Percentiles rank a stretch among this genome's conserved stretches.
phyloP scores from a whole-genome alignment of 2,113 vertebrate species.

The Anolis carolinensis region DNA sequence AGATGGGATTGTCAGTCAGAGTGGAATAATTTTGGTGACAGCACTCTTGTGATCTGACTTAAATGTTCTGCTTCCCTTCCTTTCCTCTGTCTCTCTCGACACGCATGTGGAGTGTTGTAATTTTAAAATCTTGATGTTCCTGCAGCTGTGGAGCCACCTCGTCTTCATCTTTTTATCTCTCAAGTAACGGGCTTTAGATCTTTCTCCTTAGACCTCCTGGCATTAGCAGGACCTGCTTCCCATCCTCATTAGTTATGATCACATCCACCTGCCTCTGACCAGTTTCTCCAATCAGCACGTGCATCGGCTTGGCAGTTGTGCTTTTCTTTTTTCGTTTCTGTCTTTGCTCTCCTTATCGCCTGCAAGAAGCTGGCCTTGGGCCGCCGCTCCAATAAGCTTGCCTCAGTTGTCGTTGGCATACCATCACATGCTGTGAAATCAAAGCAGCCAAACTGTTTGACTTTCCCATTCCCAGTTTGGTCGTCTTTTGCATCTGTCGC shows the following conservation, averaged over 20 bases:
- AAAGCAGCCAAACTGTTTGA: constrained; percentile 60
- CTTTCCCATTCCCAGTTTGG: constrained; percentile 69
- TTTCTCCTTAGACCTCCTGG: constrained; percentile 70
- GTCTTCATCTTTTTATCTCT: constrained; percentile 63
- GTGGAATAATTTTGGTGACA: constrained; percentile 58
- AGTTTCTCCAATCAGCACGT: constrained; percentile 64
- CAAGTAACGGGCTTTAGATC: constrained; percentile 66
- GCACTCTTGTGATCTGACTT: constrained; percentile 42
- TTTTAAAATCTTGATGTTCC: constrained; percentile 74
- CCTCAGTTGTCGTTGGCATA: constrained; percentile 60
- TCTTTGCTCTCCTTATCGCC: constrained; percentile 73
- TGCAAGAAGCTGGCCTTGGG: constrained; percentile 61
- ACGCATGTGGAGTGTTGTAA: constrained; percentile 65
- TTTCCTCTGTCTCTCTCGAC: constrained; percentile 71
- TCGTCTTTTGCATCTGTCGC: constrained; percentile 68
- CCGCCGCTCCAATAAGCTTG: constrained; percentile 68
- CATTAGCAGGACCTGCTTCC: constrained; percentile 64
- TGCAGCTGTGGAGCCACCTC: constrained; percentile 68
- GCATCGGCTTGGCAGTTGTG: constrained; percentile 77
- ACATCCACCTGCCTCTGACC: constrained; percentile 70
- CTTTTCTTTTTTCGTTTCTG: constrained; percentile 76
- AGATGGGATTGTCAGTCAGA: constrained; percentile 41
- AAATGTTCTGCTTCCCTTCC: constrained; percentile 61
- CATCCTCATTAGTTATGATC: constrained; percentile 71
- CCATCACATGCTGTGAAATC: constrained; percentile 66